Conservation (phyloP, 2,113 vertebrate species). For the Heterocephalus glaber region DNA sequence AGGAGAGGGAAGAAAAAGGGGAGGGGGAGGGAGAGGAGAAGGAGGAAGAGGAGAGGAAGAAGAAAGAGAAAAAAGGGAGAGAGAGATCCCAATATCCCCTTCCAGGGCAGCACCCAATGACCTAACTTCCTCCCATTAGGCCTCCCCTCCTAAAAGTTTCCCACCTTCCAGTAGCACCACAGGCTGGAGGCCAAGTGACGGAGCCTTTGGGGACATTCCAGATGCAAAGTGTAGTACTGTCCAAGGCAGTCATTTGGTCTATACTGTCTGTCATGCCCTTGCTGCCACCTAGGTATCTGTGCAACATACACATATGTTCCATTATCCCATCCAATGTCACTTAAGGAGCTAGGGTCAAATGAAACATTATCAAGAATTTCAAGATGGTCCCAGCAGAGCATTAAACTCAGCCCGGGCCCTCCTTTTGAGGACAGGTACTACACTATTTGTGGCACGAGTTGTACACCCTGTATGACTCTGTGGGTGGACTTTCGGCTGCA, state of each 20-base stretch:
- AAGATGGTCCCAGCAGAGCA: neutral
- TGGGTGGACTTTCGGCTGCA: too few relatives aligned
- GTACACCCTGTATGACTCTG: neutral
- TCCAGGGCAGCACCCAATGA: neutral
- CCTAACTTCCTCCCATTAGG: neutral
- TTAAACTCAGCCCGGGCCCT: neutral
- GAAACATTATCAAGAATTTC: conserved; percentile 2
- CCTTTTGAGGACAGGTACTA: neutral
- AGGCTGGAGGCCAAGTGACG: neutral
- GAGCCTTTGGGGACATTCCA: neutral
- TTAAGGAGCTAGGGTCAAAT: neutral
- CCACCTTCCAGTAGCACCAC: neutral
- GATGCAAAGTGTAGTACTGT: neutral
- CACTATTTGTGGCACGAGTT: neutral
- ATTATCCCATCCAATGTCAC: neutral
- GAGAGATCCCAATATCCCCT: neutral
- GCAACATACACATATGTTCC: neutral
- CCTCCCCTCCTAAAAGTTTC: neutral
- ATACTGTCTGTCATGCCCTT: neutral
- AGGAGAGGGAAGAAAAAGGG: neutral
- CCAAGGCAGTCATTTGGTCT: neutral
- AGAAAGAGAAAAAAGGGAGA: neutral
- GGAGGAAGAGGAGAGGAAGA: neutral
- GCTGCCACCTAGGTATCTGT: neutral
- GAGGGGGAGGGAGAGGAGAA: neutral